A percentile compares a stretch with the other conserved stretches of the same genome.
These are phyloP conservation scores for Philaethria dido DNA, from an alignment of 2,888 invertebrate species.

Conservation along the genomic window DNA sequence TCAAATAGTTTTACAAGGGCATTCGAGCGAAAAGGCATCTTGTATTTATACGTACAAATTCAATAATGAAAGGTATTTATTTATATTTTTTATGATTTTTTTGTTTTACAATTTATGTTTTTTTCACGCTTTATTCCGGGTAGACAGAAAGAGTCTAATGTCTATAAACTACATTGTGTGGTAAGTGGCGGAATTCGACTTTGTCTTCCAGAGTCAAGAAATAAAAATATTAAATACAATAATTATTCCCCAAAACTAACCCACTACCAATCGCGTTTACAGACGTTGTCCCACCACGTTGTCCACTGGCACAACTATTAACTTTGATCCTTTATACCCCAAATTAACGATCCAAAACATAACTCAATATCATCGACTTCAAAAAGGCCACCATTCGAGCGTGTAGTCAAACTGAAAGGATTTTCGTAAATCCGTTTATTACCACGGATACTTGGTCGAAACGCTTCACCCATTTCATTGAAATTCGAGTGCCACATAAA, in stretches of 20 bases:
- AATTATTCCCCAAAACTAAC: too few species aligned
- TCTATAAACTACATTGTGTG: too few species aligned
- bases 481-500: conserved; percentile 71
- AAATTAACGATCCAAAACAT: conserved; percentile 43
- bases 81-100: background rate
- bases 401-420: conserved; percentile 56
- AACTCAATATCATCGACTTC: conserved; percentile 48
- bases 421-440: conserved; percentile 60
- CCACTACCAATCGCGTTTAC: too few species aligned
- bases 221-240: too few species aligned
- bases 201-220: too few species aligned
- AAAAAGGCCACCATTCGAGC: conserved; percentile 53
- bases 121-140: too few species aligned
- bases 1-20: conserved; percentile 9
- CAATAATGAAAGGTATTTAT: background rate
- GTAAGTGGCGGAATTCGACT: too few species aligned
- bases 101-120: too few species aligned
- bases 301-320: conserved; percentile 26
- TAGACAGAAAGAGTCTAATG: too few species aligned
- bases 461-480: conserved; percentile 59
- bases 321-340: conserved; percentile 18
- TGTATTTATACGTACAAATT: conserved; percentile 2
- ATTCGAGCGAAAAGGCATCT: conserved; percentile 14
- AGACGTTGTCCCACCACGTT: too few species aligned
- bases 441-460: conserved; percentile 42